These are phyloP conservation scores for Diploscapter pachys DNA, from an alignment of 1,140 invertebrate genomes.

Conservation along the genomic window DNA sequence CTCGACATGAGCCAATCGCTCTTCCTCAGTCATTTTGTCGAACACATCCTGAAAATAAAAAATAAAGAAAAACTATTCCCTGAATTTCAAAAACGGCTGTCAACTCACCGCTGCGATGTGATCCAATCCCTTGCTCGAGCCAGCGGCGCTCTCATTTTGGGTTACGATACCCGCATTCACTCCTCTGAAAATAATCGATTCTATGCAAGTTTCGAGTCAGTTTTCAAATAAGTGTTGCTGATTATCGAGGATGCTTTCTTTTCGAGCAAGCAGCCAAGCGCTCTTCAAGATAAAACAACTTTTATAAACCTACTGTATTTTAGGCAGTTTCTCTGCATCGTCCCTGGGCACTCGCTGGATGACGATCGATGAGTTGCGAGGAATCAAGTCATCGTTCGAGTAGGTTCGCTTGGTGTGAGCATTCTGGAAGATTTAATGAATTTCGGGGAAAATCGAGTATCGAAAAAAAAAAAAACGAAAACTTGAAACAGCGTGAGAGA, in stretches of 20 bases:
- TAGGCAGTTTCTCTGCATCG: constrained; percentile 59
- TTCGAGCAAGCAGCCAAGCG: too few relatives aligned
- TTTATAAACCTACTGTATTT: constrained; percentile 58
- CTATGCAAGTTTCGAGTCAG: neutral
- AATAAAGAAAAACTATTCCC: neutral
- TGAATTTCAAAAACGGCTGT: neutral
- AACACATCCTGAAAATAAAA: constrained; percentile 70
- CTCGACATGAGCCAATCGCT: constrained; percentile 96
- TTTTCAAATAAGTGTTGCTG: neutral
- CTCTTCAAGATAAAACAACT: constrained; percentile 11
- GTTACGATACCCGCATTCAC: constrained; percentile 27
- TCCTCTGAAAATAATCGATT: constrained; percentile 15
- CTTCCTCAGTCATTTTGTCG: constrained; percentile 84
- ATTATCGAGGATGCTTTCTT: neutral
- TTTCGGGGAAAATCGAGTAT: neutral
- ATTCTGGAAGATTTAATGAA: constrained; percentile 71
- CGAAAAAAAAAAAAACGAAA: constrained; percentile 8
- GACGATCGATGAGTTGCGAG: constrained; percentile 93
- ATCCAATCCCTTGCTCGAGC: constrained; percentile 11
- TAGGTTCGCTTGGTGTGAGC: constrained; percentile 82
- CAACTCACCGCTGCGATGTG: constrained; percentile 18
- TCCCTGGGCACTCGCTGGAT: constrained; percentile 83
- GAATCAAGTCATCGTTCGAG: constrained; percentile 77
- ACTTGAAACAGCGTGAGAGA: constrained; percentile 3
- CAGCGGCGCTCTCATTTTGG: constrained; percentile 4